These are phyloP conservation scores for Trachelipus rathkii DNA, from an alignment of 1,140 invertebrate species.

Conservation along the genomic window DNA sequence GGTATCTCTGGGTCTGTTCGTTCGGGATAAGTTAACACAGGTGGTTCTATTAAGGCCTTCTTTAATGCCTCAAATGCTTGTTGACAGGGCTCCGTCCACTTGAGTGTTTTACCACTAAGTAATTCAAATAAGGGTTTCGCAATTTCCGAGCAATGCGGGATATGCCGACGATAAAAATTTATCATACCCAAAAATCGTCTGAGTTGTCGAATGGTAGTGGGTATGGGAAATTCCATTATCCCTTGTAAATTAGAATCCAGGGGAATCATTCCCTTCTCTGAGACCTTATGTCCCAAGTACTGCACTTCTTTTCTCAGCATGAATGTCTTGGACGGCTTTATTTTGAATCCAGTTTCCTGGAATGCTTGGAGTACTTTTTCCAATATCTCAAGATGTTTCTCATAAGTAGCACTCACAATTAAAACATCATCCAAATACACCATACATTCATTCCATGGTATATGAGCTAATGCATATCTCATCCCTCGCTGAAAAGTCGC, in stretches of 20 bases:
- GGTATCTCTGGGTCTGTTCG: background rate
- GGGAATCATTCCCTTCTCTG: background rate
- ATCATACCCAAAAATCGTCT: background rate
- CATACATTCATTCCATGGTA: background rate
- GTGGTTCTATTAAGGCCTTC: background rate
- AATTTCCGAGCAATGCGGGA: background rate
- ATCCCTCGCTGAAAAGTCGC: background rate
- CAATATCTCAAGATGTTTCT: background rate
- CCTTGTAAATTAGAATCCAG: background rate
- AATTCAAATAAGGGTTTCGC: background rate
- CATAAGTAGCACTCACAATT: background rate
- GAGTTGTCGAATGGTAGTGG: background rate
- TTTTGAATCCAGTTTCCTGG: background rate
- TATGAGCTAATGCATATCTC: background rate
- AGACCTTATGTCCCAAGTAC: background rate
- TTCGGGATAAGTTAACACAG: background rate
- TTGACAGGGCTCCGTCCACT: background rate
- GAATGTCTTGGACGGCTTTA: background rate
- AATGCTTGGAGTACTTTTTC: background rate
- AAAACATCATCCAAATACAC: background rate
- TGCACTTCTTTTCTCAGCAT: background rate
- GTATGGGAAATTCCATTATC: background rate
- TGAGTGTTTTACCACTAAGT: background rate
- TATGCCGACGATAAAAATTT: background rate
- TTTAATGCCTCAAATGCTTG: background rate